Base-by-base conservation (phyloP, 1,140 invertebrate species). In the Heliothis virescens region DNA sequence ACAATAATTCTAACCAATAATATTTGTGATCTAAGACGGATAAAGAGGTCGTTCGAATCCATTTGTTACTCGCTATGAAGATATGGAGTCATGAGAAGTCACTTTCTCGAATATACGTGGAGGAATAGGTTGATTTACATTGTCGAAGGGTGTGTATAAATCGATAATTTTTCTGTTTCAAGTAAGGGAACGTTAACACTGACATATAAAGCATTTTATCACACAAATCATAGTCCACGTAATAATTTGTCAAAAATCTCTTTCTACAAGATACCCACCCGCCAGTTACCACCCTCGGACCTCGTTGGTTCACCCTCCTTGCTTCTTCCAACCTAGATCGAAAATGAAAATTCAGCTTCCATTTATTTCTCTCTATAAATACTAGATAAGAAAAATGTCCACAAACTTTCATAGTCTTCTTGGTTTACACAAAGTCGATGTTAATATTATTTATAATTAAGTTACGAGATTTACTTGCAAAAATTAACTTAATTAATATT, bases 281-380 rank as follows among this genome's bases (percentile, higher is more conserved):
- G 85, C 92, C 92, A 94, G 86, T 90, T 91, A 88, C 93, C 92
- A 91, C 85, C 84, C 83, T 93, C 90, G 65, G 88, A 86, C 86
- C 88, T 89, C 75, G 89, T 80, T 72, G 86, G 47, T 29, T 91
- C 91, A 79, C 89, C 91, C 79, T 91, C 89, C 88, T 84, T 88
- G 91, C 83, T 81, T 92, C 92, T 93, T 91, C 90, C 91, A 83
- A 93, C 93, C 93, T 94, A 94, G 87, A 94, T 93, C 85, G 91
- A 93, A 94, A 94, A 94, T 92, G 91, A 93, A 93, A 94, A 93
- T 92, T 92, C 91, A 93, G 89, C 87, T 87, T 91, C 84, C 91
- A 93, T 92, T 90, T 87, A 87, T 84, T 91, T 91, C 88, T 92
- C 88, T 92, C 86, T 87, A 77, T 90, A 85, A 88, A 79, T 79